phyloP scores from a whole-genome alignment of 2,888 invertebrate genomes.

The Amblyjoppa proteus region DNA sequence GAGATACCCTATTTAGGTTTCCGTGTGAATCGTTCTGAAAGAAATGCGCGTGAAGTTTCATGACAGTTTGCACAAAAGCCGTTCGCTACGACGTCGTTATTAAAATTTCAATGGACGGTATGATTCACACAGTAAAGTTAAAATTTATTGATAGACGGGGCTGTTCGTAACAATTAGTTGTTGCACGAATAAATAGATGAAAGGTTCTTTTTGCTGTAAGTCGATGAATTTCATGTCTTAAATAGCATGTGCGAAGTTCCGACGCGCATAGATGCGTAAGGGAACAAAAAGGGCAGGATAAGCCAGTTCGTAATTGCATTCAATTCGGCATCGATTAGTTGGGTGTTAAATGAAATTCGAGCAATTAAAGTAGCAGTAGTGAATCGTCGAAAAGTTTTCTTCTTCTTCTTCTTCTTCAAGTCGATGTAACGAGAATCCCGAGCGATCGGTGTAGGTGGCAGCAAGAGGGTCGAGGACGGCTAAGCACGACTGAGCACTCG shows the following conservation, averaged over 20 bases:
- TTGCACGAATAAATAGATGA: no score
- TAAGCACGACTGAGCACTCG: background rate
- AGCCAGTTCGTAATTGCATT: slow-evolving; percentile 18
- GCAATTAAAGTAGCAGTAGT: slow-evolving; percentile 1
- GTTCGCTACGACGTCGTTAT: slow-evolving; percentile 20
- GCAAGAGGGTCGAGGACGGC: background rate
- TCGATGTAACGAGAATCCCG: slow-evolving; percentile 11
- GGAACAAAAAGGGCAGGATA: background rate
- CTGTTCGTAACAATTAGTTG: no score
- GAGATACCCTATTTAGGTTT: background rate
- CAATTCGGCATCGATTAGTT: background rate
- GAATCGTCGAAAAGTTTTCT: slow-evolving; percentile 6
- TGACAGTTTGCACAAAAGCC: slow-evolving; percentile 10
- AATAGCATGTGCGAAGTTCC: background rate
- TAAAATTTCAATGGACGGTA: background rate
- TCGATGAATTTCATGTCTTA: background rate
- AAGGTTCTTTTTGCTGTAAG: no score
- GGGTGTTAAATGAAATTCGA: background rate
- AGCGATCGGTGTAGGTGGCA: background rate
- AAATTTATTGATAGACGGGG: background rate
- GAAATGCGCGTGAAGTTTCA: background rate
- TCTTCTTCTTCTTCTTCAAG: slow-evolving; percentile 1
- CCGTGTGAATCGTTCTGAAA: background rate
- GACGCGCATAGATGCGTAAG: background rate
- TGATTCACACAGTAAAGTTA: background rate